A percentile compares a stretch with the other conserved stretches of the same genome.
Conservation (phyloP, 2,113 vertebrate species). For the Catharus fuscescens region DNA sequence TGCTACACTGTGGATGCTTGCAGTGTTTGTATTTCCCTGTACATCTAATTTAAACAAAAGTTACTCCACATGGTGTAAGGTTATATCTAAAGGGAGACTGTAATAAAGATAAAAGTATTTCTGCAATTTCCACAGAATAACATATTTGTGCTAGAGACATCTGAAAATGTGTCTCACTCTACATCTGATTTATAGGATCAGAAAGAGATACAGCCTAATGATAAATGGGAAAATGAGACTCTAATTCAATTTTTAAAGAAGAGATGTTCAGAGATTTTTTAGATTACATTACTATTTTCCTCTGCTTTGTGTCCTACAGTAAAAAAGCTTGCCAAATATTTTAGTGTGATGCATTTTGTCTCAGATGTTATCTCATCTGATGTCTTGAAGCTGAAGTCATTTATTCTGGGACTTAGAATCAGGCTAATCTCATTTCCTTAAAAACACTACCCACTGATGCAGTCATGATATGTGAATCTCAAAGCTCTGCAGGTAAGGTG, state of each 20-base stretch:
- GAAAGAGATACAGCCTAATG: conserved; percentile 16
- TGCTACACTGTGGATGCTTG: not conserved
- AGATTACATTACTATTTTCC: conserved; percentile 42
- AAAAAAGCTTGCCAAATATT: conserved; percentile 1
- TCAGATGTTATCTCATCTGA: conserved; percentile 32
- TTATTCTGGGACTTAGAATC: conserved; percentile 29
- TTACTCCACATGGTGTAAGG: not conserved
- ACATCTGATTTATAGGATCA: conserved; percentile 13
- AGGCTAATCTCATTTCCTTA: conserved; percentile 52
- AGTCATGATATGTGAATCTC: not conserved
- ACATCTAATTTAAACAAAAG: not conserved
- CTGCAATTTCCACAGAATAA: not conserved
- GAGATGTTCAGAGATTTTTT: conserved; percentile 37
- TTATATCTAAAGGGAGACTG: not conserved
- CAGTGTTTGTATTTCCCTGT: not conserved
- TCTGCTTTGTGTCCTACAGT: conserved; percentile 38
- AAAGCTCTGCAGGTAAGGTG: conserved; percentile 17
- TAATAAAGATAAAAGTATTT: not conserved
- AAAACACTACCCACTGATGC: not conserved
- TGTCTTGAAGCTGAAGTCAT: conserved; percentile 51
- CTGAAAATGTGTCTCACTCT: not conserved
- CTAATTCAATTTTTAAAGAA: conserved; percentile 24
- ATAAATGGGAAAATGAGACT: conserved; percentile 25
- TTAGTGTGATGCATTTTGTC: conserved; percentile 5
- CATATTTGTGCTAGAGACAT: not conserved